A percentile compares a stretch with the other conserved stretches of the same genome.
Evolutionary conservation across 2,113 vertebrate species (phyloP).

Genomic region (Cheilinus undulatus): DNA sequence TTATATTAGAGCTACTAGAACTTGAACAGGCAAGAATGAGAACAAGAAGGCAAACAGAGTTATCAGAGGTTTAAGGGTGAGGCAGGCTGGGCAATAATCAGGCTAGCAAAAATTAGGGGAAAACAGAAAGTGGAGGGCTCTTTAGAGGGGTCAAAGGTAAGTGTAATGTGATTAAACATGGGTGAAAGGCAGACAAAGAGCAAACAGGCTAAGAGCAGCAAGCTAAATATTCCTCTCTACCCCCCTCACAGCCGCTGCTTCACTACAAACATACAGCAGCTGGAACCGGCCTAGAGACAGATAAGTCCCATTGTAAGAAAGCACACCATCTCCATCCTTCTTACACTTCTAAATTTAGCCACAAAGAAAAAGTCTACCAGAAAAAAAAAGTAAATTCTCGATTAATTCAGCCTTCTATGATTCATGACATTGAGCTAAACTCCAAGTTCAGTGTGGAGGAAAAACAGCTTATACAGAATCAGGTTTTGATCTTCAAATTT

Average conservation of each 20-base stretch:
- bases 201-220: slow-evolving; percentile 50
- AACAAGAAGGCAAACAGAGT: slow-evolving; percentile 65
- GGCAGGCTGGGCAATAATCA: slow-evolving; percentile 50
- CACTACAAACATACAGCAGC: not conserved
- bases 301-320: not conserved
- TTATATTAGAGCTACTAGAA: slow-evolving; percentile 67
- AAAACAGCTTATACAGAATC: slow-evolving; percentile 39
- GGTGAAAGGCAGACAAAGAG: slow-evolving; percentile 62
- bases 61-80: slow-evolving; percentile 59
- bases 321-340: not conserved
- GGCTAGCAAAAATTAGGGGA: slow-evolving; percentile 27
- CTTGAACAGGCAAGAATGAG: slow-evolving; percentile 64
- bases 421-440: slow-evolving; percentile 16
- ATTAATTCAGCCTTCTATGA: slow-evolving; percentile 10
- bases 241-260: slow-evolving; percentile 12
- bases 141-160: slow-evolving; percentile 41
- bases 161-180: slow-evolving; percentile 59
- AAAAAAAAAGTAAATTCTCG: not conserved
- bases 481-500: slow-evolving; percentile 39
- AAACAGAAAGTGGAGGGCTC: slow-evolving; percentile 34
- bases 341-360: slow-evolving; percentile 12
- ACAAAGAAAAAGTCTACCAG: slow-evolving; percentile 3
- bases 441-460: slow-evolving; percentile 47
- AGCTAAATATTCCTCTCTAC: slow-evolving; percentile 40
- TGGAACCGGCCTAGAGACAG: slow-evolving; percentile 13